Evolutionary conservation across 2,797 vertebrate genomes (phyloP).

Genomic region (Halcyon leucocephala): DNA sequence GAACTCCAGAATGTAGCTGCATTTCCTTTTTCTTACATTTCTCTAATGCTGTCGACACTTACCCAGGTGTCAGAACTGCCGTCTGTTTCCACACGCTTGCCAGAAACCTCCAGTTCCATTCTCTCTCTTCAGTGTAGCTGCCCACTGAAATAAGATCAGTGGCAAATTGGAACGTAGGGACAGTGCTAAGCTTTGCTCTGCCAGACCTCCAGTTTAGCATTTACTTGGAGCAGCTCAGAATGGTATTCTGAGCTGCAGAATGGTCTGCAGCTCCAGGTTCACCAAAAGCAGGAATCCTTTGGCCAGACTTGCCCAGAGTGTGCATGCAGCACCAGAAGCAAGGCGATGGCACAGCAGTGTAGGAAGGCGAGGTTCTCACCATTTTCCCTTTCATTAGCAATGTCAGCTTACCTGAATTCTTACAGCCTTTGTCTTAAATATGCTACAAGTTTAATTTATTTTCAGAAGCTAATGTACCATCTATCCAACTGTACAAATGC

Average conservation of each 20-base stretch:
- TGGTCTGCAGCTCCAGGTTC: neutral
- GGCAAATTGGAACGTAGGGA: neutral
- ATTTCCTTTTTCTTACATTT: constrained; percentile 35
- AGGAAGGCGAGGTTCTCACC: neutral
- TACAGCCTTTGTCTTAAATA: neutral
- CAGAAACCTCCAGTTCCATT: neutral
- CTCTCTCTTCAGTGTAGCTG: neutral
- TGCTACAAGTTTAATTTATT: neutral
- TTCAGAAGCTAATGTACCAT: neutral
- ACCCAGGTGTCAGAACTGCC: constrained; percentile 50
- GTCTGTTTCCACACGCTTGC: neutral
- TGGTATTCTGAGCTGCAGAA: too few relatives aligned
- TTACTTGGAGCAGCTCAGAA: neutral
- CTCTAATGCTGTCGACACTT: constrained; percentile 48
- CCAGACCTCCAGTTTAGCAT: neutral
- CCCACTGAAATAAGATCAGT: neutral
- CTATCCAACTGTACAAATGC: neutral
- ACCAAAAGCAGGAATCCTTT: neutral
- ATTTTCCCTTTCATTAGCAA: neutral
- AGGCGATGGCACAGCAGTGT: neutral
- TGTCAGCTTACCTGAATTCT: neutral
- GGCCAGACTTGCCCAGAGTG: neutral
- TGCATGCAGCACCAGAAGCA: neutral
- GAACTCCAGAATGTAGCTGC: constrained; percentile 34
- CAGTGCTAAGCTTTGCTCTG: neutral